A percentile compares a stretch with the other conserved stretches of the same genome.
Conservation (phyloP, 2,888 invertebrate genomes). For the Amphipoea oculea region DNA sequence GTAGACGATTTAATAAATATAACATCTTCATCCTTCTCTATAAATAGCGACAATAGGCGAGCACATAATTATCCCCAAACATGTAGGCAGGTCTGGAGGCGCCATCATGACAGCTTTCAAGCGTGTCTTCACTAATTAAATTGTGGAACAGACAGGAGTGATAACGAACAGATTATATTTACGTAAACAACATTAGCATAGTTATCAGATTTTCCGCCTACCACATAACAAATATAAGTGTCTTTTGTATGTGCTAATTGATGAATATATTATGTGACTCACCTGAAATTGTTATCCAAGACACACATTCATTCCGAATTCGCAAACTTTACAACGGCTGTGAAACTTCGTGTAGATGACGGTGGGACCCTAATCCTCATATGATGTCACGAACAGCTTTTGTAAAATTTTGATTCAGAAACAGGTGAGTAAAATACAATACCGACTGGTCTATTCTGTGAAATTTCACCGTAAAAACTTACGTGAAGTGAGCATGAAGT, state of each 20-base stretch:
- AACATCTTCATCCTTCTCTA: conserved; percentile 52
- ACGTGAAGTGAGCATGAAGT: not conserved
- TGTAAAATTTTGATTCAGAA: not conserved
- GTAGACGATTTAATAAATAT: conserved; percentile 51
- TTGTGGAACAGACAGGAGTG: conserved; percentile 76
- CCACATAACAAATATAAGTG: conserved; percentile 20
- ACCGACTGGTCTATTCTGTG: not conserved
- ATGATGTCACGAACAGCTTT: not conserved
- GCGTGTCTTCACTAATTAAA: conserved; percentile 81
- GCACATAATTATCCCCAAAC: conserved; percentile 72
- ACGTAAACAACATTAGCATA: conserved; percentile 71
- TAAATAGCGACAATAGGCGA: conserved; percentile 64
- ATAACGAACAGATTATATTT: conserved; percentile 73
- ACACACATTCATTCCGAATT: not conserved
- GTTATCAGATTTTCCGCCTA: conserved; percentile 60
- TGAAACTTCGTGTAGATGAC: not conserved
- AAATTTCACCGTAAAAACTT: not conserved
- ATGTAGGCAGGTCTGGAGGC: conserved; percentile 71
- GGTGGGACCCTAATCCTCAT: not conserved
- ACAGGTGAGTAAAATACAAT: not conserved
- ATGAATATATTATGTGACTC: not conserved
- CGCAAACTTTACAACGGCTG: conserved; percentile 3
- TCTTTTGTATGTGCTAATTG: conserved; percentile 19
- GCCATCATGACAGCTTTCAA: conserved; percentile 82
- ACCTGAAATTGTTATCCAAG: not conserved